Evolutionary conservation across 2,797 vertebrate species (phyloP).

Genomic region (Phoeniculus purpureus): DNA sequence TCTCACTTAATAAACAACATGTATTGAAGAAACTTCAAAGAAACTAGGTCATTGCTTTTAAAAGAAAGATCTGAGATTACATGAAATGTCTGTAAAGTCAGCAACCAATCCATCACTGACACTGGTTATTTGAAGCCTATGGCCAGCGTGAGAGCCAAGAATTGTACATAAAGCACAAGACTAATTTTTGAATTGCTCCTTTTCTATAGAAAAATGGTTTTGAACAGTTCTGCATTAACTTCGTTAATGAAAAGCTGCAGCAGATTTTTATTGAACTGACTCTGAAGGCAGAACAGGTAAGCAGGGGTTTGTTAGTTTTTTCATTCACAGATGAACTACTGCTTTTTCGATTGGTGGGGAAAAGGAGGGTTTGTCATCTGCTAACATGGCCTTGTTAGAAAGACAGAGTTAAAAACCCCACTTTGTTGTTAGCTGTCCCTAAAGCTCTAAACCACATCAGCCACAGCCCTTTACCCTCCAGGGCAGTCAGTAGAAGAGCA

Average conservation of each 20-base stretch:
- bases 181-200: constrained; percentile 9
- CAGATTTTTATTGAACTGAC: constrained; percentile 99
- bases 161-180: neutral
- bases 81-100: neutral
- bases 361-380: constrained; percentile 14
- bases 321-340: neutral
- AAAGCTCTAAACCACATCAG: constrained; percentile 12
- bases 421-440: neutral
- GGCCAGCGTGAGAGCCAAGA: neutral
- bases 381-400: constrained; percentile 27
- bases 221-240: constrained; percentile 99
- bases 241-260: constrained; percentile 97
- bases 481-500: neutral
- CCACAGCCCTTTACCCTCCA: neutral
- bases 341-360: neutral
- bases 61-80: constrained; percentile 12
- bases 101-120: neutral
- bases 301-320: neutral
- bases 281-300: constrained; percentile 97
- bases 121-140: constrained; percentile 35
- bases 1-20: constrained; percentile 16
- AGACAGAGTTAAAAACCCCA: neutral
- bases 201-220: constrained; percentile 95
- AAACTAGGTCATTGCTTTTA: neutral
- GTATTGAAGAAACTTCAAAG: constrained; percentile 40